Conservation (phyloP, 2,797 vertebrate genomes). For the Melopsittacus undulatus region DNA sequence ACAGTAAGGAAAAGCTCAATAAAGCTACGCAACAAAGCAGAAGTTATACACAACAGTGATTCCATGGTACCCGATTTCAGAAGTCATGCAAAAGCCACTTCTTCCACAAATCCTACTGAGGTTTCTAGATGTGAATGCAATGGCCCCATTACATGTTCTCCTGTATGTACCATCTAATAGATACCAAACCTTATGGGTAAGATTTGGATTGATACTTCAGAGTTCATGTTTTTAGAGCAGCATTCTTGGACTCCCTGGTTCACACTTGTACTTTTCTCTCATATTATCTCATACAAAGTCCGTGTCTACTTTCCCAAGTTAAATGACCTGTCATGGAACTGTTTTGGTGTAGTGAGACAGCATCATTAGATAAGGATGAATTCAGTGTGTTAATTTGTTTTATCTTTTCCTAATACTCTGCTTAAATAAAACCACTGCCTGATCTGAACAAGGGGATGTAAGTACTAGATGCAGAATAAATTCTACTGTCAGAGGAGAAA, state of each 20-base stretch:
- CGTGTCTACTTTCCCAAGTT: neutral
- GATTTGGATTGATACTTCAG: neutral
- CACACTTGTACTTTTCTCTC: neutral
- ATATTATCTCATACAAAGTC: neutral
- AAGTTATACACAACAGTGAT: neutral
- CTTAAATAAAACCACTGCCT: neutral
- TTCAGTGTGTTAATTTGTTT: neutral
- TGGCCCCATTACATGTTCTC: neutral
- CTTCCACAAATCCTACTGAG: neutral
- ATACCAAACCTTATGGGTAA: neutral
- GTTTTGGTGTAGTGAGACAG: neutral
- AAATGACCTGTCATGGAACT: neutral
- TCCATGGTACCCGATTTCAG: neutral
- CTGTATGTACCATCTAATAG: neutral
- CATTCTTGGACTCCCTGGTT: neutral
- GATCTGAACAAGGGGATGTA: neutral
- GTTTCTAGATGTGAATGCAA: neutral
- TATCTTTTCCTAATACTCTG: neutral
- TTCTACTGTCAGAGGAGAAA: neutral
- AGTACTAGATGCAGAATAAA: neutral
- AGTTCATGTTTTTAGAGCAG: neutral
- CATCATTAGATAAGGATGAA: neutral
- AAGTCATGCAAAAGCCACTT: neutral
- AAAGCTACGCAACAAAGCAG: neutral
- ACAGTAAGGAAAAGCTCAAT: neutral